Base-by-base conservation (phyloP, 1,140 invertebrate genomes). In the Bactericera cockerelli region DNA sequence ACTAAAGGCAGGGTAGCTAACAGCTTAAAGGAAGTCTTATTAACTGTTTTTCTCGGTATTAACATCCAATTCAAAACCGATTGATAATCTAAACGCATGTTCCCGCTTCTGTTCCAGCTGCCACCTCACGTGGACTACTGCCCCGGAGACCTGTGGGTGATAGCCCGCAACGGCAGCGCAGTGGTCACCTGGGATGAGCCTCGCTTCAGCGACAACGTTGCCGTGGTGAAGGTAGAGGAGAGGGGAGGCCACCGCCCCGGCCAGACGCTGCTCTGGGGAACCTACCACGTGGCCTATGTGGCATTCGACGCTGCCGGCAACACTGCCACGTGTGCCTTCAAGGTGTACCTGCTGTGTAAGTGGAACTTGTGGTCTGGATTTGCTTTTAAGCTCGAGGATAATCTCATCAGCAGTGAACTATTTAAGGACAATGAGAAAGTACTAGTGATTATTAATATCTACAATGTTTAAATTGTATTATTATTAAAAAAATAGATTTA, bases 171-270 rank as follows among this genome's bases (percentile, higher is more conserved):
- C 65, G 90, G 89, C 59, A 91, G 91, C 0, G 85, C 90, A 0
- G 80, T 90, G 59, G 91, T 97, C 0, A 83, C 78, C n/a, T 97
- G 93, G 93, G 88, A 93, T 68, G 89, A 93, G 64, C 93, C 93
- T 1, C 80, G 82, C 62, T 96, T 96, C 68, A 84, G 80, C 59
- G 90, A 94, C 66, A 93, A 93, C 67, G 82, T 92, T 26, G 86
- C 82, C 1, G 79, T 92, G 21, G 77, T 79, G 0, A 83, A 81
- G 66, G 79, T 92, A 22, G 79, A 86, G 61, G 89, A 95, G 66
- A 87, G 85, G 66, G 89, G 84, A 67, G 89, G 89, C 53, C 86
- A 94, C 64, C 78, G 82, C 64, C 86, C 91, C 39, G 93, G 93
- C 16, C 89, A 95, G 69, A 91, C 89, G 2, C 77, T 97, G 8